Conservation (phyloP, 2,888 invertebrate species). For the Tachina lurida region DNA sequence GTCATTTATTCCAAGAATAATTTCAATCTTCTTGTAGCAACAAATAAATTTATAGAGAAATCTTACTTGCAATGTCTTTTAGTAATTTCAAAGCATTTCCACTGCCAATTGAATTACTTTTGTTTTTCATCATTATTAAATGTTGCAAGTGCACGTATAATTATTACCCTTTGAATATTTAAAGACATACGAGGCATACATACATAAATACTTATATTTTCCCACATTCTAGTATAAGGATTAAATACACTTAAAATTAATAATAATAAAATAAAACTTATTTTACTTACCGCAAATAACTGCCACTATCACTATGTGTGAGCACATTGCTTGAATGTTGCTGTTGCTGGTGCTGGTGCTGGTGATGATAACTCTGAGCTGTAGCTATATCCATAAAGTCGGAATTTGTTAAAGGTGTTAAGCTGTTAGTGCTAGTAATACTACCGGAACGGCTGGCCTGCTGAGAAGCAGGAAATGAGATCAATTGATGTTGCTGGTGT, state of each 20-base stretch:
- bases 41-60: too few species aligned
- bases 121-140: not conserved
- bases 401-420: conserved; percentile 69
- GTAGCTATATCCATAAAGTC: conserved; percentile 64
- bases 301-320: conserved; percentile 73
- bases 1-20: too few species aligned
- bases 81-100: too few species aligned
- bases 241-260: not conserved
- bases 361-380: conserved; percentile 73
- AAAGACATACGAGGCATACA: not conserved
- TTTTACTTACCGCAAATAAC: conserved; percentile 70
- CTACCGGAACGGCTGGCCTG: conserved; percentile 79
- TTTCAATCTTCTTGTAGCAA: too few species aligned
- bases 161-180: not conserved
- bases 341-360: conserved; percentile 72
- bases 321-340: conserved; percentile 76
- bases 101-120: not conserved
- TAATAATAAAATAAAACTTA: not conserved
- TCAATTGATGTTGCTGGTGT: conserved; percentile 80
- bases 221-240: not conserved
- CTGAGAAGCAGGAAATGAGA: conserved; percentile 80
- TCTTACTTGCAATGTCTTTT: too few species aligned
- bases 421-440: conserved; percentile 77
- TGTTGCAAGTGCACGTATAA: not conserved
- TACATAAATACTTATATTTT: not conserved